phyloP scores from a whole-genome alignment of 1,140 invertebrate species.

The Drosophila azteca region DNA sequence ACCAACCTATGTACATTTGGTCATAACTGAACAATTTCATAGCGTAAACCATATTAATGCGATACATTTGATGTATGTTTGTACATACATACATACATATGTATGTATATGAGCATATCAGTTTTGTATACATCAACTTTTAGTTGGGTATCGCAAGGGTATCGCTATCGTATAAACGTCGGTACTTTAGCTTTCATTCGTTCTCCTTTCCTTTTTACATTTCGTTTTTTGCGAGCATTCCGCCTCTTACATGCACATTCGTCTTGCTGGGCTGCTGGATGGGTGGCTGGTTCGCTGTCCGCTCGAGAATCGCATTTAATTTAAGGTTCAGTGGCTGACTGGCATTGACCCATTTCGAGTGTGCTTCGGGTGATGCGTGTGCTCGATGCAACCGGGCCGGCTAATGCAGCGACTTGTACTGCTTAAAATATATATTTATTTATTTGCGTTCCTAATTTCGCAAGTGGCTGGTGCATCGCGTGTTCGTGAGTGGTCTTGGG shows the following conservation, averaged over 20 bases:
- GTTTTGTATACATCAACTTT: too few species aligned
- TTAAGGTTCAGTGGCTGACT: slow-evolving; percentile 58
- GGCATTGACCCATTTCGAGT: slow-evolving; percentile 67
- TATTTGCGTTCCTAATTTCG: slow-evolving; percentile 24
- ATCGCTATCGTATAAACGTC: not conserved
- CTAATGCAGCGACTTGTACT: slow-evolving; percentile 1
- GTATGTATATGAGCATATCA: too few species aligned
- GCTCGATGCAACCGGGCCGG: slow-evolving; percentile 11
- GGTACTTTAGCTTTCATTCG: slow-evolving; percentile 9
- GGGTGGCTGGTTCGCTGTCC: not conserved
- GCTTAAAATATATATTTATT: slow-evolving; percentile 29
- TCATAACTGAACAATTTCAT: too few species aligned
- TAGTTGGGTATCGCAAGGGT: too few species aligned
- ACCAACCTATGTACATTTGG: too few species aligned
- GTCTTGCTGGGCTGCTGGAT: too few species aligned
- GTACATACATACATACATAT: too few species aligned
- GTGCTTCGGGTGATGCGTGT: not conserved
- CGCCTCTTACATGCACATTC: not conserved
- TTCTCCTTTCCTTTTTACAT: slow-evolving; percentile 34
- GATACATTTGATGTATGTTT: too few species aligned
- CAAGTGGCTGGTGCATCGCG: slow-evolving; percentile 11
- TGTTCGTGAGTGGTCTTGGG: not conserved
- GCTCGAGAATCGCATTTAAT: slow-evolving; percentile 26
- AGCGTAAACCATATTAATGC: too few species aligned
- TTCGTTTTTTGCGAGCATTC: slow-evolving; percentile 22